Evolutionary conservation across 2,888 invertebrate species (phyloP), one percentile per base, ranked within the genome.

Genomic region (Dasysyrphus tricinctus): DNA sequence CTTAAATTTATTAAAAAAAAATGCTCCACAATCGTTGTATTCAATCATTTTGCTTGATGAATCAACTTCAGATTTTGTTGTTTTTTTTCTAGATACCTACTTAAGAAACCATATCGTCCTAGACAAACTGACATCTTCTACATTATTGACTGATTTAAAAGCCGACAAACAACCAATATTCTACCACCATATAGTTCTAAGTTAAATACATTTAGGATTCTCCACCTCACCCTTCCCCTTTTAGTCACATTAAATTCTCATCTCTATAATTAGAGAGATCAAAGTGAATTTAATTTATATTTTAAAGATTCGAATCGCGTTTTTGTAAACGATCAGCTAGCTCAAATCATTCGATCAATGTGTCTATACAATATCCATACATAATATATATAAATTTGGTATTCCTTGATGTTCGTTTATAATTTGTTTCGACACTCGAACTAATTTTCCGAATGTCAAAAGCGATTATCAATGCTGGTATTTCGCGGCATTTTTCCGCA

Each of bases 361-460:
- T 51, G 5, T 24, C 1, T 32, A 11, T 19, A 39, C 12, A 16
- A 9, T 19, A 5, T 49, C 4, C 19, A 19, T 49, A 49, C n/a
- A n/a, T 47, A 47, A 6, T 54, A 14, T 2, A 54, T 54, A 54
- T 54, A n/a, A 54, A n/a, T 54, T 72, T 76, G 72, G 56, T 74
- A 78, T 67, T 56, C 69, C 76, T 79, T 80, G 72, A 73, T 74
- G 85, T 80, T 77, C 74, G 49, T 69, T 69, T 57, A 57, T 65
- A 75, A 82, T 82, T 81, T 70, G 78, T 79, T 86, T 82, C 78
- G 82, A 79, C 82, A 86, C 79, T 86, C 74, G 78, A 70, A 82
- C 78, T 79, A 75, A 82, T 86, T 86, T 86, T 86, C 47, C 75
- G 86, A 70, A 86, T 76, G 86, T 82, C 86, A 82, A 82, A 82